Conservation (phyloP, 2,797 vertebrate genomes). For the Dipus sagitta region DNA sequence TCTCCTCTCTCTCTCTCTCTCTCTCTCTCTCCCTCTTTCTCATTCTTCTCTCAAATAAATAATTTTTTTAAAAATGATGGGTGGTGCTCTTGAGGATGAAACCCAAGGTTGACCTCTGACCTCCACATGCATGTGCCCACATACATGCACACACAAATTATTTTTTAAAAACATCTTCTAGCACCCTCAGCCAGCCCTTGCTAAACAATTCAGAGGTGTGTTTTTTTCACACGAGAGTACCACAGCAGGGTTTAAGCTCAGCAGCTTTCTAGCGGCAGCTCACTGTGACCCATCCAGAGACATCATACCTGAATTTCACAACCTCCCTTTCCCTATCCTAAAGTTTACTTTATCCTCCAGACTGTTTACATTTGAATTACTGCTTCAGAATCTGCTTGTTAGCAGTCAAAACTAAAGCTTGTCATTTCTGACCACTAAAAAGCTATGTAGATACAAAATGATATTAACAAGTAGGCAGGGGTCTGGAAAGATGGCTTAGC, state of each 20-base stretch:
- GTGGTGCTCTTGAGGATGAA: too few species aligned
- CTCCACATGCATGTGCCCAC: too few species aligned
- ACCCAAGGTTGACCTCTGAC: too few species aligned
- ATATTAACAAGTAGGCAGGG: background rate
- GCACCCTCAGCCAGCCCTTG: background rate
- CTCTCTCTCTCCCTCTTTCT: too few species aligned
- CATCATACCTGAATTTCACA: background rate
- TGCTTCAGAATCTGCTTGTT: slow-evolving; percentile 14
- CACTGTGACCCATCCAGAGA: background rate
- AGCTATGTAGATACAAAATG: slow-evolving; percentile 5
- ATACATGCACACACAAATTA: too few species aligned
- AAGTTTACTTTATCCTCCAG: background rate
- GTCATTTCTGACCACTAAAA: background rate
- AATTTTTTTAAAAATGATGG: too few species aligned
- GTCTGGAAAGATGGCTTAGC: too few species aligned
- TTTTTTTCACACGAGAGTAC: background rate
- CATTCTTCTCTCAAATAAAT: too few species aligned
- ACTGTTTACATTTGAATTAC: background rate
- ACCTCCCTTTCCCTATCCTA: background rate
- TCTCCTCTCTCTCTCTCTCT: too few species aligned
- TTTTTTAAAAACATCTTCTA: background rate
- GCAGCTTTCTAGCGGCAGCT: background rate
- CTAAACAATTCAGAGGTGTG: background rate
- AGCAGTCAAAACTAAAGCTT: background rate
- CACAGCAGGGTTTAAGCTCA: background rate